These are phyloP conservation scores for Globodera rostochiensis DNA, from an alignment of 1,140 invertebrate species.

Conservation along the genomic window DNA sequence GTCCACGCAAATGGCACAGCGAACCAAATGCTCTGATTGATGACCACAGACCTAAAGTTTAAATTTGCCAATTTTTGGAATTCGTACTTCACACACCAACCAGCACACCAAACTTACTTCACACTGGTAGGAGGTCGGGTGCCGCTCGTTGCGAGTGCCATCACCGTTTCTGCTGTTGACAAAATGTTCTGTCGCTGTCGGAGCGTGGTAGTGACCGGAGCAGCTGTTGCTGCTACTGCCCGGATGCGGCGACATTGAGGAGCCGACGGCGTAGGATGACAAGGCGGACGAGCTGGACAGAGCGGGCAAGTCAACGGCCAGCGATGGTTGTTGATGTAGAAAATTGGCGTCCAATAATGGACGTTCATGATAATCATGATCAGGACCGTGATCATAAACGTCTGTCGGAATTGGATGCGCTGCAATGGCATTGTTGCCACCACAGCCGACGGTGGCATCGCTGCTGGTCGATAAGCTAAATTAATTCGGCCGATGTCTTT, in stretches of 20 bases:
- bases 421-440: background rate
- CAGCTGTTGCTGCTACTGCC: background rate
- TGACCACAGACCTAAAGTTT: conserved; percentile 19
- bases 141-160: background rate
- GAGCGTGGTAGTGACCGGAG: background rate
- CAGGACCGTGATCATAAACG: too few species aligned
- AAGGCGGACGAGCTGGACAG: too few species aligned
- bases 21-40: conserved; percentile 26
- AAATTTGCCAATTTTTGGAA: background rate
- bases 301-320: too few species aligned
- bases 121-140: background rate
- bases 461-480: too few species aligned
- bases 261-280: background rate
- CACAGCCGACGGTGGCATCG: too few species aligned
- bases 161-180: background rate
- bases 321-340: too few species aligned
- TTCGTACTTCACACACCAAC: too few species aligned
- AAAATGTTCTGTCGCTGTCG: background rate
- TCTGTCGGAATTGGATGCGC: too few species aligned
- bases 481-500: background rate
- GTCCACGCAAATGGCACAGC: conserved; percentile 28
- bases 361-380: too few species aligned
- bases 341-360: too few species aligned
- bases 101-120: background rate
- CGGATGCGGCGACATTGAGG: background rate